Evolutionary conservation across 2,888 invertebrate genomes (phyloP).

Genomic region (Archips crataeganus): DNA sequence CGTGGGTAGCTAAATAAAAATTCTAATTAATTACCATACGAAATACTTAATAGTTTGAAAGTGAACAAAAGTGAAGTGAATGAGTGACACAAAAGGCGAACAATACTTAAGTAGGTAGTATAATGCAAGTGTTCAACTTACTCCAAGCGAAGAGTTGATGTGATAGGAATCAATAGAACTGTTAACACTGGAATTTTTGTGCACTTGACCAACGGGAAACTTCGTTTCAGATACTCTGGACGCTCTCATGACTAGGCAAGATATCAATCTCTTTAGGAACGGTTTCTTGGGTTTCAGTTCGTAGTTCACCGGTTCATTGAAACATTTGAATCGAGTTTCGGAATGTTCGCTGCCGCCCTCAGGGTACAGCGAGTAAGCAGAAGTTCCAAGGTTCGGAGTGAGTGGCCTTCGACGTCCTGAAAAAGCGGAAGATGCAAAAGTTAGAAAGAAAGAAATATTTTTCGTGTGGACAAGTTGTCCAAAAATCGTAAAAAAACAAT

Average conservation of each 20-base stretch:
- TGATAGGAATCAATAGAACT: slow-evolving; percentile 74
- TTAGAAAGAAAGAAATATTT: too few species aligned
- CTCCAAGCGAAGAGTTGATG: slow-evolving; percentile 71
- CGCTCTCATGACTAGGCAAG: slow-evolving; percentile 70
- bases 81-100: too few species aligned
- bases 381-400: slow-evolving; percentile 75
- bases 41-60: too few species aligned
- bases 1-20: too few species aligned
- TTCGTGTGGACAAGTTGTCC: too few species aligned
- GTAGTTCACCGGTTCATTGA: slow-evolving; percentile 46
- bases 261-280: slow-evolving; percentile 70
- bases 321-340: slow-evolving; percentile 44
- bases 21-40: too few species aligned
- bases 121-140: slow-evolving; percentile 52
- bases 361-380: slow-evolving; percentile 62
- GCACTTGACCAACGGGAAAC: slow-evolving; percentile 42
- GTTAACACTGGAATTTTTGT: slow-evolving; percentile 46
- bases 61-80: too few species aligned
- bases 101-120: too few species aligned
- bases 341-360: slow-evolving; percentile 48
- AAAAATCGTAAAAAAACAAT: too few species aligned
- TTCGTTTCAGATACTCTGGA: slow-evolving; percentile 55
- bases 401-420: slow-evolving; percentile 62
- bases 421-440: slow-evolving; percentile 36
- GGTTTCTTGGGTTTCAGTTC: slow-evolving; percentile 63